Conservation (phyloP, 2,113 vertebrate species). For the Hippocampus comes region DNA sequence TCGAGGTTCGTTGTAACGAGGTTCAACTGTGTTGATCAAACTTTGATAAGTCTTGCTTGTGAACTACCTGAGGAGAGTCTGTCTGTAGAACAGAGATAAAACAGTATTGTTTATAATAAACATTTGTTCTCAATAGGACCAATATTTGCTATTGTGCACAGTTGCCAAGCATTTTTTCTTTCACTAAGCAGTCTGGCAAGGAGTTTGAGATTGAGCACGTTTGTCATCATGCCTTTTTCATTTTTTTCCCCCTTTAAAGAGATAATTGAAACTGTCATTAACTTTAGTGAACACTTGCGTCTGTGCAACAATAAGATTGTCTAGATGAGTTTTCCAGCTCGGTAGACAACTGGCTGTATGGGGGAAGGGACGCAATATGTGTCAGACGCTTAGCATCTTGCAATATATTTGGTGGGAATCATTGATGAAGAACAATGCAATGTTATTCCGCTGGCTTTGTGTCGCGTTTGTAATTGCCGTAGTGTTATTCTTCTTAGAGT, state of each 20-base stretch:
- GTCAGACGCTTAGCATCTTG: background rate
- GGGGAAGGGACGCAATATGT: conserved; percentile 6
- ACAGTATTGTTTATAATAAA: background rate
- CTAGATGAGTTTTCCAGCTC: conserved; percentile 7
- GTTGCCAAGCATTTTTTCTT: background rate
- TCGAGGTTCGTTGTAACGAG: no score
- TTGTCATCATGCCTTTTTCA: conserved; percentile 7
- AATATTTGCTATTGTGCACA: background rate
- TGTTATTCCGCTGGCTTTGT: background rate
- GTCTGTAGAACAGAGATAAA: background rate
- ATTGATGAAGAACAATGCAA: conserved; percentile 2
- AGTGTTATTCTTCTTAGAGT: background rate
- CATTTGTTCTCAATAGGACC: no score
- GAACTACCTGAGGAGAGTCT: background rate
- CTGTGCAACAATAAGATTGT: conserved; percentile 10
- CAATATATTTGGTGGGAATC: conserved; percentile 1
- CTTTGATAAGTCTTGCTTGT: background rate
- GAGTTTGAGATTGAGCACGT: conserved; percentile 8
- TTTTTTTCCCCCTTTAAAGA: background rate
- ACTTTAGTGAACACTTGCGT: conserved; percentile 9
- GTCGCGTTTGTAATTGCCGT: background rate
- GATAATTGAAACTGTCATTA: conserved; percentile 15
- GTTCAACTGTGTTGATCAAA: background rate
- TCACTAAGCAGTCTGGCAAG: background rate
- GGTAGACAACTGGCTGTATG: conserved; percentile 5